These are phyloP conservation scores for Rhogogaster chlorosoma DNA, from an alignment of 2,888 invertebrate species.

Conservation along the genomic window DNA sequence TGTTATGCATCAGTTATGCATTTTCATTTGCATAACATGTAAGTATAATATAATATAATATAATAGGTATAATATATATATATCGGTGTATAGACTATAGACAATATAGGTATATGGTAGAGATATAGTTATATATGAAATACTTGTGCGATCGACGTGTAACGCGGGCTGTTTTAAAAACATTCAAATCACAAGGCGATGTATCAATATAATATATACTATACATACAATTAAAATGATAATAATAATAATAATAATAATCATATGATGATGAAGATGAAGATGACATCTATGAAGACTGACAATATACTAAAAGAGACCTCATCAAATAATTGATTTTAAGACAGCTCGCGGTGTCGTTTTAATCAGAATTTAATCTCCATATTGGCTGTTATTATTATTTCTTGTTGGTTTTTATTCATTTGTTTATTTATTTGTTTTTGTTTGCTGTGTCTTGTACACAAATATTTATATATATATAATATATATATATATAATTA, in stretches of 20 bases:
- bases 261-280: background rate
- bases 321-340: constrained; percentile 19
- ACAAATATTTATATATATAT: constrained; percentile 29
- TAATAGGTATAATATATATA: background rate
- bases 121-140: constrained; percentile 1
- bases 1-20: constrained; percentile 20
- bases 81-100: background rate
- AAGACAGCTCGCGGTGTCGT: background rate
- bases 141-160: constrained; percentile 28
- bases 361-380: constrained; percentile 11
- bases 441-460: constrained; percentile 10
- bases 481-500: constrained; percentile 54
- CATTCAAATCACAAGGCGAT: constrained; percentile 20
- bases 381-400: background rate
- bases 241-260: background rate
- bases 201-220: constrained; percentile 3
- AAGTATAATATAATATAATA: constrained; percentile 38
- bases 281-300: background rate
- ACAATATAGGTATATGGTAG: background rate
- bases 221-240: background rate
- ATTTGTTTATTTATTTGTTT: background rate
- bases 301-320: background rate
- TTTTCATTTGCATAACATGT: constrained; percentile 2
- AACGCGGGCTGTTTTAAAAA: constrained; percentile 4
- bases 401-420: background rate